These are phyloP conservation scores for Drosophila kepulauana DNA, from an alignment of 1,140 invertebrate species.

Conservation along the genomic window DNA sequence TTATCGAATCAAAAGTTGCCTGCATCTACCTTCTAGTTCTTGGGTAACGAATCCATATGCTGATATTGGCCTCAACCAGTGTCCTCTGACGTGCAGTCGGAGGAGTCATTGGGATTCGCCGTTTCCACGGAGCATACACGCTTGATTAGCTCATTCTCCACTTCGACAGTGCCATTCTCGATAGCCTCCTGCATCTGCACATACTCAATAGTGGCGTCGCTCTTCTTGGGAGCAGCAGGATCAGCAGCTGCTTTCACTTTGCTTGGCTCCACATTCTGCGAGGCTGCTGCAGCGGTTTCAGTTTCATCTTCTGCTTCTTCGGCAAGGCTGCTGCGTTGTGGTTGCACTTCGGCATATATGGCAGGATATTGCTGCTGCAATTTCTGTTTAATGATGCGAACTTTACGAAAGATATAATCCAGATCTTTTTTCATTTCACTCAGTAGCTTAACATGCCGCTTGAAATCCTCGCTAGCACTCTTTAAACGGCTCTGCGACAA, in stretches of 20 bases:
- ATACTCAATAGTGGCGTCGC: conserved; percentile 76
- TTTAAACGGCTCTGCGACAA: conserved; percentile 93
- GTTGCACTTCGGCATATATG: conserved; percentile 89
- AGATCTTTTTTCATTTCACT: conserved; percentile 90
- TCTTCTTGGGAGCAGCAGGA: conserved; percentile 42
- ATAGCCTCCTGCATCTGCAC: conserved; percentile 84
- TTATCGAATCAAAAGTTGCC: no score
- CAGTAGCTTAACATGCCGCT: conserved; percentile 94
- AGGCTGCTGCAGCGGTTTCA: conserved; percentile 59
- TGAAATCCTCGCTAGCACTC: conserved; percentile 93
- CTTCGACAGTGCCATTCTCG: conserved; percentile 76
- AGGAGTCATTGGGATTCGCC: conserved; percentile 83
- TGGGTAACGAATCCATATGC: conserved; percentile 1
- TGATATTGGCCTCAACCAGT: conserved; percentile 59
- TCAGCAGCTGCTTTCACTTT: conserved; percentile 50
- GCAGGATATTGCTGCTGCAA: conserved; percentile 94
- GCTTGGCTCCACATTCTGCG: conserved; percentile 15
- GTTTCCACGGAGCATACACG: conserved; percentile 80
- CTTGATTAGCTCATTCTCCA: conserved; percentile 83
- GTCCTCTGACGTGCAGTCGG: conserved; percentile 83
- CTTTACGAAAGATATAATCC: conserved; percentile 90
- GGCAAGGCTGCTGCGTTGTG: conserved; percentile 86
- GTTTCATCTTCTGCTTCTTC: conserved; percentile 88
- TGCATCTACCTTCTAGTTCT: no score
- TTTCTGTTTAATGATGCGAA: conserved; percentile 92